Conservation (phyloP, 2,113 vertebrate genomes). For the Malaclemys terrapin region DNA sequence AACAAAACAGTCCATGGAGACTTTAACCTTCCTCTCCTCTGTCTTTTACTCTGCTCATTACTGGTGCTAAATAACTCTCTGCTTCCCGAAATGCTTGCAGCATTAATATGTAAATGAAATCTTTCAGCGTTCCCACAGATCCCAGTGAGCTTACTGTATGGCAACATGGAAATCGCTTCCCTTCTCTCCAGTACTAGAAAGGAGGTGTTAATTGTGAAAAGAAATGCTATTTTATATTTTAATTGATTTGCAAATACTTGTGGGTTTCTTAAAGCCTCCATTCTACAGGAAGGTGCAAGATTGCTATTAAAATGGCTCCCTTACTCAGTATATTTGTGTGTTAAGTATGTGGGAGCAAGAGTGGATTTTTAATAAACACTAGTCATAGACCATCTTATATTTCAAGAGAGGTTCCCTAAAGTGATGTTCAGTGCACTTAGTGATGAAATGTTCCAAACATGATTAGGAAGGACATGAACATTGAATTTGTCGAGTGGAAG, state of each 20-base stretch:
- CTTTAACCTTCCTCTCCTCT: slow-evolving; percentile 35
- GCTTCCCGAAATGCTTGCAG: slow-evolving; percentile 42
- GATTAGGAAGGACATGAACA: not conserved
- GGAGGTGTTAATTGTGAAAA: slow-evolving; percentile 28
- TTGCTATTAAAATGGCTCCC: not conserved
- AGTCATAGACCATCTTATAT: not conserved
- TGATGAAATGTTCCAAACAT: not conserved
- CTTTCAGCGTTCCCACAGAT: slow-evolving; percentile 39
- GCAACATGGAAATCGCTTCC: slow-evolving; percentile 9
- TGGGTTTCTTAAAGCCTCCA: not conserved
- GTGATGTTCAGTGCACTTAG: not conserved
- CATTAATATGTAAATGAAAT: slow-evolving; percentile 70
- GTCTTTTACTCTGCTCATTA: slow-evolving; percentile 49
- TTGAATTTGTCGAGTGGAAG: not conserved
- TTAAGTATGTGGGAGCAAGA: not conserved
- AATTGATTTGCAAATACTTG: slow-evolving; percentile 30
- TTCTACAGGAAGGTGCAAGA: slow-evolving; percentile 16
- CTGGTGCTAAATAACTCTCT: slow-evolving; percentile 50
- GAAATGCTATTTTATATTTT: slow-evolving; percentile 27
- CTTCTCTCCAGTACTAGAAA: slow-evolving; percentile 28
- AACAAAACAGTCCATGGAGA: slow-evolving; percentile 60
- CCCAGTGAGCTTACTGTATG: slow-evolving; percentile 10
- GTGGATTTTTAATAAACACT: not conserved
- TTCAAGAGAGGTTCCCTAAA: not conserved
- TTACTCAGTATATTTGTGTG: not conserved